Base-by-base conservation (phyloP, 2,113 vertebrate species). In the Solea senegalensis region DNA sequence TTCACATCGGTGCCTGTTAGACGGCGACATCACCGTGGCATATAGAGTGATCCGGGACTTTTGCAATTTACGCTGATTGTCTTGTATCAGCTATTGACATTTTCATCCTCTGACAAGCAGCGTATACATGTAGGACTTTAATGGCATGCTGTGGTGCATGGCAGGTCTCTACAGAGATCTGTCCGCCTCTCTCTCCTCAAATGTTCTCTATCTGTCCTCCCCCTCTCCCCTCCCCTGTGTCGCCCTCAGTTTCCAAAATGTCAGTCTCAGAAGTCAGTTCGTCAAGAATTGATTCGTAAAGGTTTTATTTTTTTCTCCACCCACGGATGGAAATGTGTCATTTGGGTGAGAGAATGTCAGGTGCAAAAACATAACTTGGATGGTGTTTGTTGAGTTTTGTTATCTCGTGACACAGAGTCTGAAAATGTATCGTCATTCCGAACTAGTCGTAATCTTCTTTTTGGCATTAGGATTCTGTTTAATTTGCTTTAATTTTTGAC, bases 1-100 rank as follows among this genome's bases (percentile, higher is more conserved):
- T 50, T 81, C 46, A 39, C 52, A 46, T 16, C 11, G 66, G 39
- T 28, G 69, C 76, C 78, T 67, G 74, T 86, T 76, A 82, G 73
- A 50, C 12, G 27, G 14, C 44, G 65, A 70, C 34, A 50, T 64
- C 46, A 9, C 21, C 9, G 44, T 3, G 44, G 44, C 9, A 9
- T 50, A 12, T 34, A 34, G 5, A 48, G 1, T 12, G 4, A 14
- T 48, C 4, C 45, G 15, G 12, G 16, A 60, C 40, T 56, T 49
- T 6, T 9, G 16, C n/a, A 9, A 62, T 66, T 76, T 41, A 10
- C 14, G 11, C 63, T 48, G 72, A 85, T 77, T 66, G 79, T 62
- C 46, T 74, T 4, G 7, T 65, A 65, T 78, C 76, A 70, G 64
- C 46, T 41, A 72, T 56, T 80, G 78, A 80, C 80, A 81, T 76